Percentiles rank a stretch among this genome's conserved stretches.
These are phyloP conservation scores for Eilema sororculum DNA, from an alignment of 2,888 invertebrate species.

Conservation along the genomic window DNA sequence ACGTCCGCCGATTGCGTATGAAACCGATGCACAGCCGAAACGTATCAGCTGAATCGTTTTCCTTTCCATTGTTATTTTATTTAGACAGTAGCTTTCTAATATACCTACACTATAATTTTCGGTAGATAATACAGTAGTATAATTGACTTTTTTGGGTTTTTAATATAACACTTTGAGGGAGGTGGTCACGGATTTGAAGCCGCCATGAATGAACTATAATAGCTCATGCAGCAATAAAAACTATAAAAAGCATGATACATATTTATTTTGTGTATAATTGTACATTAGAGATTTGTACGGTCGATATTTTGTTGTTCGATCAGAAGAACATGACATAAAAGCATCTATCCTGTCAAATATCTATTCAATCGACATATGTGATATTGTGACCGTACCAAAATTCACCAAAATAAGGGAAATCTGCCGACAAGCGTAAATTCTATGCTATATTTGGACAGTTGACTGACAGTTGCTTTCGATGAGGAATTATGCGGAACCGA, in stretches of 20 bases:
- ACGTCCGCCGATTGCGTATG: slow-evolving; percentile 52
- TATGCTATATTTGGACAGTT: slow-evolving; percentile 79
- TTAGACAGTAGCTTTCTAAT: slow-evolving; percentile 77
- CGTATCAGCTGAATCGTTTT: slow-evolving; percentile 67
- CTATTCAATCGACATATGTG: slow-evolving; percentile 52
- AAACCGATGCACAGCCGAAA: slow-evolving; percentile 46
- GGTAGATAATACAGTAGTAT: slow-evolving; percentile 46
- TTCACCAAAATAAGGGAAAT: slow-evolving; percentile 71
- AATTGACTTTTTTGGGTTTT: slow-evolving; percentile 40
- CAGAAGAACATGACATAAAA: slow-evolving; percentile 37
- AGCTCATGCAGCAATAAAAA: slow-evolving; percentile 3
- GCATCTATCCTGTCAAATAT: slow-evolving; percentile 47
- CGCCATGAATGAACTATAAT: slow-evolving; percentile 17
- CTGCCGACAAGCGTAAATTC: slow-evolving; percentile 66
- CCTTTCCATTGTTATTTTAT: slow-evolving; percentile 70
- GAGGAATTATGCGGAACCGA: slow-evolving; percentile 76
- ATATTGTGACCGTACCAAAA: slow-evolving; percentile 65
- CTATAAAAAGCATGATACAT: slow-evolving; percentile 4
- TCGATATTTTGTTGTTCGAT: slow-evolving; percentile 20
- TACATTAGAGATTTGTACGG: neutral
- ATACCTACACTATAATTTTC: slow-evolving; percentile 65
- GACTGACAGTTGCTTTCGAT: slow-evolving; percentile 84
- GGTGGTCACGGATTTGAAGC: slow-evolving; percentile 39
- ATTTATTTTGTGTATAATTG: neutral
- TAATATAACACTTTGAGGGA: slow-evolving; percentile 44